Conservation (phyloP, 1,140 invertebrate genomes). For the Chrysomallon squamiferum region DNA sequence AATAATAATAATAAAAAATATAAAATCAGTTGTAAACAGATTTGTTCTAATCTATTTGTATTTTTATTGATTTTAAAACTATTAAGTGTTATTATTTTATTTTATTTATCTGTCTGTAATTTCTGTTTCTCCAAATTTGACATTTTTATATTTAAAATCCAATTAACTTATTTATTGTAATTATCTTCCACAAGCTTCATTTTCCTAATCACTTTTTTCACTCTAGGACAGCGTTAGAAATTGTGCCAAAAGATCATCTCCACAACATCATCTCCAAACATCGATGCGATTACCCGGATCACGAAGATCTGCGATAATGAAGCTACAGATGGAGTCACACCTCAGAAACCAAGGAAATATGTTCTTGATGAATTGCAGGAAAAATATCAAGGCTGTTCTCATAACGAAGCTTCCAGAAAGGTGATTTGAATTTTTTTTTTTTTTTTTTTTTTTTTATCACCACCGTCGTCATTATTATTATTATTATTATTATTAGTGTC, state of each 20-base stretch:
- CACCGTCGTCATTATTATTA: no score
- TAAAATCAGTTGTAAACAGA: neutral
- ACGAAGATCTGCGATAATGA: conserved; percentile 33
- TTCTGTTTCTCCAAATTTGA: no score
- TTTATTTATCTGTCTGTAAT: no score
- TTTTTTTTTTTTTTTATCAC: no score
- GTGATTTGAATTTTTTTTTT: no score
- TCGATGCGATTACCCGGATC: conserved; percentile 30
- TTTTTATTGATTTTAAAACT: neutral
- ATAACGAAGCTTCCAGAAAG: neutral
- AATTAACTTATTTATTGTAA: no score
- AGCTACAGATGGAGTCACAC: conserved; percentile 31
- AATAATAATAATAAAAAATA: neutral
- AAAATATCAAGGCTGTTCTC: conserved; percentile 13
- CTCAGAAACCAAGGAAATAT: neutral
- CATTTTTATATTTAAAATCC: no score
- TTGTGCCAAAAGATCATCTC: conserved; percentile 40
- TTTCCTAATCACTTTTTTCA: no score
- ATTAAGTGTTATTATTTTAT: neutral
- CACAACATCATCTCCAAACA: conserved; percentile 26
- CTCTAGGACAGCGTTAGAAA: conserved; percentile 40
- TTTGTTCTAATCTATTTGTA: neutral
- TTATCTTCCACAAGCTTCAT: no score
- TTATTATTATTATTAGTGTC: no score
- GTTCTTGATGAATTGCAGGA: conserved; percentile 16